A percentile compares a stretch with the other conserved stretches of the same genome.
phyloP scores from a whole-genome alignment of 2,113 vertebrate species.

The Quiscalus mexicanus region DNA sequence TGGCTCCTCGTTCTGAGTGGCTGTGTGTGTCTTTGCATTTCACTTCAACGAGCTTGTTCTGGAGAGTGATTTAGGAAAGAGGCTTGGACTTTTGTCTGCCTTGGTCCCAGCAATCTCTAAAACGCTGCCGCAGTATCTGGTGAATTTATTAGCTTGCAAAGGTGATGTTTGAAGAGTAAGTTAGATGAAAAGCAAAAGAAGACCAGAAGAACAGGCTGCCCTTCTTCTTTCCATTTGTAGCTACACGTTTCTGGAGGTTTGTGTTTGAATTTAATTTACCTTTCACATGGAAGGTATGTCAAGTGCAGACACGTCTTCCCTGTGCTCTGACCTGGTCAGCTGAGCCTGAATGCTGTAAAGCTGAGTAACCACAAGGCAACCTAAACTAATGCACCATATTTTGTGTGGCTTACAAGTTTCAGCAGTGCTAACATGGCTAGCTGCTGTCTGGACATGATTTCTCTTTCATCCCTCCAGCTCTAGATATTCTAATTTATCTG shows the following conservation, averaged over 20 bases:
- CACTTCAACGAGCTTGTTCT: not conserved
- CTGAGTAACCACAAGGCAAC: not conserved
- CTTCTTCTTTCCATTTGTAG: slow-evolving; percentile 31
- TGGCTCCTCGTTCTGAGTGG: not conserved
- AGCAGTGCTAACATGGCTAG: not conserved
- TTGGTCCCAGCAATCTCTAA: not conserved
- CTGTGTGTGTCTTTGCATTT: not conserved
- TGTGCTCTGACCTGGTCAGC: slow-evolving; percentile 32
- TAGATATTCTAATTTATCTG: slow-evolving; percentile 37
- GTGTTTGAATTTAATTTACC: slow-evolving; percentile 42
- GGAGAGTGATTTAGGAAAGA: not conserved
- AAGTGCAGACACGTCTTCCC: slow-evolving; percentile 30
- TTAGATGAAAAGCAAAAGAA: slow-evolving; percentile 38
- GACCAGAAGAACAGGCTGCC: slow-evolving; percentile 55
- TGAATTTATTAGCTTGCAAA: not conserved
- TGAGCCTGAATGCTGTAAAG: not conserved
- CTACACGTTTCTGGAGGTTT: slow-evolving; percentile 31
- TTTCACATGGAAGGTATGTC: not conserved
- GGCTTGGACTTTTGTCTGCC: not conserved
- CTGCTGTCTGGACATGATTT: slow-evolving; percentile 44
- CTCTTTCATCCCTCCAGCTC: slow-evolving; percentile 11
- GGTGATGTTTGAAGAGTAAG: not conserved
- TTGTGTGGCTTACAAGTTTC: not conserved
- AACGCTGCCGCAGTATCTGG: not conserved
- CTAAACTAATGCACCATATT: not conserved